phyloP scores from a whole-genome alignment of 2,113 vertebrate genomes.

The Isichthys henryi region DNA sequence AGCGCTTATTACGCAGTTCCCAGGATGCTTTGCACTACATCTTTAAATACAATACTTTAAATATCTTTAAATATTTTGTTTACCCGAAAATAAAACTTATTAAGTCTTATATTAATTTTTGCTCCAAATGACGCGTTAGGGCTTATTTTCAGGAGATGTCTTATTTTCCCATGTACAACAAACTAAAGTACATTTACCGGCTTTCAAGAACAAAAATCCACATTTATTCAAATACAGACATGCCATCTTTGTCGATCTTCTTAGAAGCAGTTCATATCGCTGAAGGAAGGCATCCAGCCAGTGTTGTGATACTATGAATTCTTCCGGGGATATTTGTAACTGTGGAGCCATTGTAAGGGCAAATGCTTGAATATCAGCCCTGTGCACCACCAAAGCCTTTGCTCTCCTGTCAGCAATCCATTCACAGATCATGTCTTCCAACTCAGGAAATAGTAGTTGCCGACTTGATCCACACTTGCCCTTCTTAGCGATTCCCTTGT shows the following conservation, averaged over 20 bases:
- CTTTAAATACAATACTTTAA: not conserved
- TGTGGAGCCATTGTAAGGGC: not conserved
- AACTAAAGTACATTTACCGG: no score
- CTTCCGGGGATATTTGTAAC: not conserved
- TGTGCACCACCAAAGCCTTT: not conserved
- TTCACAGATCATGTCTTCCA: not conserved
- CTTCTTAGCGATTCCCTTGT: not conserved
- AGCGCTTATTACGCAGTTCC: no score
- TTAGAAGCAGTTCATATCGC: not conserved
- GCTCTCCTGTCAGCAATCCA: not conserved
- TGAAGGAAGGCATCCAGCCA: not conserved
- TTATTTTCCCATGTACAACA: no score
- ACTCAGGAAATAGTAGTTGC: not conserved
- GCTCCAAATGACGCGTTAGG: no score
- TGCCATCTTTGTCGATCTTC: not conserved
- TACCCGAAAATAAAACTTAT: no score
- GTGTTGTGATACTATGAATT: not conserved
- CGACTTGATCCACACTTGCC: no score
- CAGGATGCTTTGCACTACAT: not conserved
- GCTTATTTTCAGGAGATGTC: no score
- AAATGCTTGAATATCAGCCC: not conserved
- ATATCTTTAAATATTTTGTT: no score
- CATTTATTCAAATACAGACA: no score
- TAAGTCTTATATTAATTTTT: no score
- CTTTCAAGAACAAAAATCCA: no score